Evolutionary conservation across 2,113 vertebrate species (phyloP).

Genomic region (Gymnorhina tibicen): DNA sequence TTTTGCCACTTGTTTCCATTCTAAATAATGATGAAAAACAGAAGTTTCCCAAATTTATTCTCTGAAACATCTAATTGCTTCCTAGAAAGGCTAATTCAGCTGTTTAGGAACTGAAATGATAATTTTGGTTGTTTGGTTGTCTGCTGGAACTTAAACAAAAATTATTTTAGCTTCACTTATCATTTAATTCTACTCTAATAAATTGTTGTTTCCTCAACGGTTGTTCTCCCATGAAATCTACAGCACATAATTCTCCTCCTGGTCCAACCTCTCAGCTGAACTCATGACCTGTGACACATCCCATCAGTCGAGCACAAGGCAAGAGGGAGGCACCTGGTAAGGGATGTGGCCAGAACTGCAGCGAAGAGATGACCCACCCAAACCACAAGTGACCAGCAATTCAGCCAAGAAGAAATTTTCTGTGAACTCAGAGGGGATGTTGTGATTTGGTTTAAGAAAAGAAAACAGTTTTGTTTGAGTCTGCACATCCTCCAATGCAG

Average conservation of each 20-base stretch:
- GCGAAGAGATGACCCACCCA: not conserved
- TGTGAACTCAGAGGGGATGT: not conserved
- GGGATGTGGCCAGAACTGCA: not conserved
- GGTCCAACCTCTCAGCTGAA: not conserved
- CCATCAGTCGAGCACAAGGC: not conserved
- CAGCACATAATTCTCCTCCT: not conserved
- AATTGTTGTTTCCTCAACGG: not conserved
- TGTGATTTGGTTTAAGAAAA: not conserved
- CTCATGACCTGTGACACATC: not conserved
- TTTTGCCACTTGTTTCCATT: not conserved
- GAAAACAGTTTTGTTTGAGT: not conserved
- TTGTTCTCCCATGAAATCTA: not conserved
- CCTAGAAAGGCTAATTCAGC: not conserved
- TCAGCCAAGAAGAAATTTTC: not conserved
- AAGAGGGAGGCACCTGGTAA: not conserved
- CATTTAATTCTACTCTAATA: not conserved
- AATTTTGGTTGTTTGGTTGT: not conserved
- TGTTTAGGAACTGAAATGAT: not conserved
- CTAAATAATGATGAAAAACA: not conserved
- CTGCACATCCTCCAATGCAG: not conserved
- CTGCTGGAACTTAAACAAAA: not conserved
- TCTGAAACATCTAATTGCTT: not conserved
- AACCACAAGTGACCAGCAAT: not conserved
- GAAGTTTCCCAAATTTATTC: not conserved
- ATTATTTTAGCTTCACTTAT: not conserved